Conservation (phyloP, 2,888 invertebrate genomes). For the Mythimna loreyi region DNA sequence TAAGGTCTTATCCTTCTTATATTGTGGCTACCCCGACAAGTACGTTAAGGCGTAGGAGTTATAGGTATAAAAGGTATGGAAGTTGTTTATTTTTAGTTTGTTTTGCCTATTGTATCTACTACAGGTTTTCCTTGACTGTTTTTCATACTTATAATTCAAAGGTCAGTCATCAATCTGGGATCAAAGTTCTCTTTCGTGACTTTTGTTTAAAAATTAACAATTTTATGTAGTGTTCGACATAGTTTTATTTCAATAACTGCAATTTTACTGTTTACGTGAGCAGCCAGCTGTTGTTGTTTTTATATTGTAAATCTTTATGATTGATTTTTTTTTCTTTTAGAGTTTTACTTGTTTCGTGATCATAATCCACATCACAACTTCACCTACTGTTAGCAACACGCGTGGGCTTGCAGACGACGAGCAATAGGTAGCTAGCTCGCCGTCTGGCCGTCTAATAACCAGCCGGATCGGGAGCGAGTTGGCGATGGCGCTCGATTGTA, state of each 20-base stretch:
- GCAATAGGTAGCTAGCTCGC: too few relatives aligned
- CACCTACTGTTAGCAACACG: too few relatives aligned
- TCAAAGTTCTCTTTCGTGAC: slow-evolving; percentile 6
- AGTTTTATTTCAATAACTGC: slow-evolving; percentile 3
- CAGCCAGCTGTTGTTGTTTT: slow-evolving; percentile 19
- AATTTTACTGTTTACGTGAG: slow-evolving; percentile 6
- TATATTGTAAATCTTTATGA: neutral
- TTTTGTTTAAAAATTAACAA: neutral
- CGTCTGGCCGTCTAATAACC: too few relatives aligned
- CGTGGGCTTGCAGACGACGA: too few relatives aligned
- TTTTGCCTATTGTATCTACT: neutral
- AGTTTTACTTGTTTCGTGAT: neutral
- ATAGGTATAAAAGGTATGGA: slow-evolving; percentile 65
- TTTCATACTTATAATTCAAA: neutral
- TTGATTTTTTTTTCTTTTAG: slow-evolving; percentile 1
- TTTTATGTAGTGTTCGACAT: neutral
- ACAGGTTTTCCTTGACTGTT: neutral
- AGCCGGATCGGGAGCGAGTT: too few relatives aligned
- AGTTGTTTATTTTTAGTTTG: neutral
- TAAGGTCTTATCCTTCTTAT: slow-evolving; percentile 57
- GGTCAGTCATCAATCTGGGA: neutral
- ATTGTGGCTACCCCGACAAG: slow-evolving; percentile 63
- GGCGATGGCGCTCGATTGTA: too few relatives aligned
- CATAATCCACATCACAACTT: neutral
- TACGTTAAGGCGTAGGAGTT: slow-evolving; percentile 68